These are phyloP conservation scores for Crambe crambe DNA, from an alignment of 37 sponge, comb jelly and placozoan species.

Conservation along the genomic window DNA sequence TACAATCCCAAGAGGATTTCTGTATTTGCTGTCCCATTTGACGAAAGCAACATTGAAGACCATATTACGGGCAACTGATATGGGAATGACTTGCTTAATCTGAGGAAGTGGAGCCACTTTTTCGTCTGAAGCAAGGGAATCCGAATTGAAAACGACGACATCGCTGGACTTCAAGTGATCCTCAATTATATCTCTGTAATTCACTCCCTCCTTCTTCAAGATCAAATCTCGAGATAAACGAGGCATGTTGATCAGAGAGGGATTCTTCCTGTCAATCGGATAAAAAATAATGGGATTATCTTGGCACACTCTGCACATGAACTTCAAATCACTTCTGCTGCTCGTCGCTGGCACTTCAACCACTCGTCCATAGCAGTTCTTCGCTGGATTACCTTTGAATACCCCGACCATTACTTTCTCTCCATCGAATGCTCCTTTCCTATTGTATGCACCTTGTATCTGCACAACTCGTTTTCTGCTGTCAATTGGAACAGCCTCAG, in stretches of 20 bases:
- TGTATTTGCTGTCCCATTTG: conserved; percentile 10
- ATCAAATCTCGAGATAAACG: conserved; percentile 45
- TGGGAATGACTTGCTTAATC: conserved; percentile 55
- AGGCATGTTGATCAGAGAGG: conserved; percentile 67
- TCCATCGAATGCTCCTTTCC: conserved; percentile 68
- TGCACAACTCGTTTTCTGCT: neutral
- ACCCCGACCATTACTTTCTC: conserved; percentile 53
- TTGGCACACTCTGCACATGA: conserved; percentile 51
- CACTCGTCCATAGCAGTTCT: conserved; percentile 43
- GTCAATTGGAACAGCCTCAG: conserved; percentile 63
- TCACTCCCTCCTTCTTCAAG: neutral
- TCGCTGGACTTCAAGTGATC: conserved; percentile 3
- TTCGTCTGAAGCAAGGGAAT: neutral
- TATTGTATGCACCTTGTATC: conserved; percentile 47
- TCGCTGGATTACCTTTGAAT: conserved; percentile 6
- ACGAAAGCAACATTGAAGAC: conserved; percentile 40
- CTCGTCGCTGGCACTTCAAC: conserved; percentile 21
- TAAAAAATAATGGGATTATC: conserved; percentile 47
- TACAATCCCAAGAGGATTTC: conserved; percentile 38
- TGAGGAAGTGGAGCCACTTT: conserved; percentile 19
- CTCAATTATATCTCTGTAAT: neutral
- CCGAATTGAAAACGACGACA: conserved; percentile 49
- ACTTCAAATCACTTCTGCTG: conserved; percentile 14
- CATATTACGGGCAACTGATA: conserved; percentile 42
- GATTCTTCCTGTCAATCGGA: conserved; percentile 56